Conservation (phyloP, 2,797 vertebrate genomes). For the Tragelaphus oryx region DNA sequence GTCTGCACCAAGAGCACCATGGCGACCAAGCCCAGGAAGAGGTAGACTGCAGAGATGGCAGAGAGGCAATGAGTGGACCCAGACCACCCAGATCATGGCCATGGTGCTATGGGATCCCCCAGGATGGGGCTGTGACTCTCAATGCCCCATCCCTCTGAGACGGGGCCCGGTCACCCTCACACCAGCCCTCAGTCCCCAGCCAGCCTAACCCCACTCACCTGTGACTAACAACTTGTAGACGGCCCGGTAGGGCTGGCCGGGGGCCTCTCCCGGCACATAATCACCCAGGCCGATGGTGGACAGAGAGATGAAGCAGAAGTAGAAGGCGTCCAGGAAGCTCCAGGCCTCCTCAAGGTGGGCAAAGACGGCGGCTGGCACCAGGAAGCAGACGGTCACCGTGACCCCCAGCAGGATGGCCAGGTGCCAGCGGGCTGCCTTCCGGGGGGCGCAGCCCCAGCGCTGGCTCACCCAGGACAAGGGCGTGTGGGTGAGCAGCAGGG, state of each 20-base stretch:
- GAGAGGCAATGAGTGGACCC: background rate
- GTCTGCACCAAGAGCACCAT: slow-evolving; percentile 90
- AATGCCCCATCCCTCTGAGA: background rate
- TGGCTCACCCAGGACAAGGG: slow-evolving; percentile 81
- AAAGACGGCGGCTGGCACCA: slow-evolving; percentile 86
- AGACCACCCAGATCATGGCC: background rate
- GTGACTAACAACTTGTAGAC: slow-evolving; percentile 90
- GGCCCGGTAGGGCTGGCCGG: slow-evolving; percentile 79
- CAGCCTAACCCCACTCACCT: slow-evolving; percentile 82
- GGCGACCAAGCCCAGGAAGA: slow-evolving; percentile 89
- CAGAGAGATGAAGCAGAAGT: slow-evolving; percentile 94
- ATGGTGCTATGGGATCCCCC: background rate
- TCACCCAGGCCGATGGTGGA: slow-evolving; percentile 94
- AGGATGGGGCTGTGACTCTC: background rate
- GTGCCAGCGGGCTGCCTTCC: slow-evolving; percentile 80
- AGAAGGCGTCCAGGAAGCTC: slow-evolving; percentile 91
- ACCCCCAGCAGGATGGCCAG: slow-evolving; percentile 80
- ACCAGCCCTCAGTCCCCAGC: rapidly evolving
- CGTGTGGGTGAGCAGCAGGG: slow-evolving; percentile 80
- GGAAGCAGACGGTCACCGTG: slow-evolving; percentile 83
- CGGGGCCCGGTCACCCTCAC: background rate
- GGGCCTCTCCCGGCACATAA: slow-evolving; percentile 86
- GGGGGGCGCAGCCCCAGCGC: slow-evolving; percentile 78
- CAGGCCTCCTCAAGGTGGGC: slow-evolving; percentile 83
- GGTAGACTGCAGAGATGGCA: slow-evolving; percentile 82